A percentile compares a stretch with the other conserved stretches of the same genome.
Conservation (phyloP, 2,113 vertebrate genomes). For the Oncorhynchus mykiss region DNA sequence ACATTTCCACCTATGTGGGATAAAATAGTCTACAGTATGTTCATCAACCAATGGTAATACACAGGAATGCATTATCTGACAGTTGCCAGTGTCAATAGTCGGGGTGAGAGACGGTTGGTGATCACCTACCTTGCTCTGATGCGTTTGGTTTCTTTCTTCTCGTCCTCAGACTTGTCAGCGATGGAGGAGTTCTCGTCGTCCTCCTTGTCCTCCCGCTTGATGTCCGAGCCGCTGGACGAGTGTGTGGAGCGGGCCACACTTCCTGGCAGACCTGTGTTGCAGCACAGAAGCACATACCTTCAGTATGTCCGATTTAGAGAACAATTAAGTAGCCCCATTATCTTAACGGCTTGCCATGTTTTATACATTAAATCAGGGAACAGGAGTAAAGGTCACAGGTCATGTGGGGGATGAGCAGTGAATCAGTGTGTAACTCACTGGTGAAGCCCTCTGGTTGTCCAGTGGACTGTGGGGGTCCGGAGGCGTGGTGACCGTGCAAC, state of each 20-base stretch:
- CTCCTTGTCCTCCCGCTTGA: slow-evolving; percentile 94
- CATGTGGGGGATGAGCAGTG: background rate
- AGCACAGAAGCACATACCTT: background rate
- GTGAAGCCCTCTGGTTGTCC: slow-evolving; percentile 87
- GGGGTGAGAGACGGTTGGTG: too few relatives aligned
- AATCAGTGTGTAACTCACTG: slow-evolving; percentile 71
- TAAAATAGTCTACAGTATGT: background rate
- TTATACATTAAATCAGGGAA: too few relatives aligned
- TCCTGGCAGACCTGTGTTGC: slow-evolving; percentile 71
- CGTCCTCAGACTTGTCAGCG: slow-evolving; percentile 91
- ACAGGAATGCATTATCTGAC: too few relatives aligned
- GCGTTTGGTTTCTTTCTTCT: slow-evolving; percentile 91
- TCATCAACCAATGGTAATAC: too few relatives aligned
- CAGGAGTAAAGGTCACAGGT: background rate
- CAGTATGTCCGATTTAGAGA: too few relatives aligned
- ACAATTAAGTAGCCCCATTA: too few relatives aligned
- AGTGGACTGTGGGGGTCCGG: slow-evolving; percentile 82
- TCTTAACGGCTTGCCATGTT: too few relatives aligned
- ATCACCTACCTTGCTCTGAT: slow-evolving; percentile 83
- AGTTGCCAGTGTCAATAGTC: too few relatives aligned
- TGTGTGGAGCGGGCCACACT: slow-evolving; percentile 78
- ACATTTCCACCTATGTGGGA: slow-evolving; percentile 28
- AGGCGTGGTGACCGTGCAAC: slow-evolving; percentile 83
- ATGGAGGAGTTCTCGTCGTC: slow-evolving; percentile 87
- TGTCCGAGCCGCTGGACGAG: slow-evolving; percentile 81